Evolutionary conservation across 2,888 invertebrate genomes (phyloP).

Genomic region (Clostera curtula): DNA sequence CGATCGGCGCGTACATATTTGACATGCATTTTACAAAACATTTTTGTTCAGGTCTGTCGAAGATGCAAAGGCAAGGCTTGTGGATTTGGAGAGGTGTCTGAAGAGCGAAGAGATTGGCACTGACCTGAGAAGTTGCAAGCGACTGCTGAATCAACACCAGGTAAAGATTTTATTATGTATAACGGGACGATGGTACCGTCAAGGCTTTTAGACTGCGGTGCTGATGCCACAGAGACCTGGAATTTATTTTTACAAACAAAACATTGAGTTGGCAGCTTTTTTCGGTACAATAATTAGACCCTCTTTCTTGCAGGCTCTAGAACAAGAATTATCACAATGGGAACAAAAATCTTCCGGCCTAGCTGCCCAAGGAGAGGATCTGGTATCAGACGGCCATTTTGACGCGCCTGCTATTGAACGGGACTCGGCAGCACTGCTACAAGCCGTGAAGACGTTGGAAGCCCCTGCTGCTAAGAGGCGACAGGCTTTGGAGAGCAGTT

Average conservation of each 20-base stretch:
- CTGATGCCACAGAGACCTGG: no score
- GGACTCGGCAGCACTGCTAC: slow-evolving; percentile 83
- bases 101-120: slow-evolving; percentile 88
- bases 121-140: slow-evolving; percentile 93
- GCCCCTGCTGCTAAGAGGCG: slow-evolving; percentile 83
- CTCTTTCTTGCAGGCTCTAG: slow-evolving; percentile 72
- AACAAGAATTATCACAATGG: slow-evolving; percentile 90
- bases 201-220: no score
- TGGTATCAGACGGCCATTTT: slow-evolving; percentile 96
- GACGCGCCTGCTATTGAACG: slow-evolving; percentile 90
- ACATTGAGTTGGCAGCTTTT: no score
- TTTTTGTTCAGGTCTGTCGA: slow-evolving; percentile 81
- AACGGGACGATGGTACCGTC: neutral
- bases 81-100: slow-evolving; percentile 87
- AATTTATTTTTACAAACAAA: no score
- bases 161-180: slow-evolving; percentile 28
- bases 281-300: neutral
- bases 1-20: no score
- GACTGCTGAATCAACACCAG: slow-evolving; percentile 92
- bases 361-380: slow-evolving; percentile 87
- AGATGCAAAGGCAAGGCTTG: slow-evolving; percentile 89
- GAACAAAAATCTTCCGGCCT: slow-evolving; percentile 87
- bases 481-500: slow-evolving; percentile 79
- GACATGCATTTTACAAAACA: no score
- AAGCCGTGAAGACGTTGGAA: slow-evolving; percentile 80